These are phyloP conservation scores for Sabatieria punctata DNA, from an alignment of 2,888 invertebrate species.

Conservation along the genomic window DNA sequence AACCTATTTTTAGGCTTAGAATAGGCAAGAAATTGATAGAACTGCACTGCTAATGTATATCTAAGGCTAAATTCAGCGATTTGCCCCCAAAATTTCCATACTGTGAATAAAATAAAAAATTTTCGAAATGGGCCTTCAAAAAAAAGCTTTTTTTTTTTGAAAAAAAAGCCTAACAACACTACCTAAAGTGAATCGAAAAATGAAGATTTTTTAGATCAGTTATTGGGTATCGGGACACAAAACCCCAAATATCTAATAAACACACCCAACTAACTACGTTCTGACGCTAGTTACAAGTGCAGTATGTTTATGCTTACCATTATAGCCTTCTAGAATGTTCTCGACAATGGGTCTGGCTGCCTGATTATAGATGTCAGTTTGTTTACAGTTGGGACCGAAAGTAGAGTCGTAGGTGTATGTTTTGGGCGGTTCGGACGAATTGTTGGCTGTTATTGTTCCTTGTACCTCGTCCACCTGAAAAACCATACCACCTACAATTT, in stretches of 20 bases:
- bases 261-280: slow-evolving; percentile 23
- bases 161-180: too few relatives aligned
- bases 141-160: too few relatives aligned
- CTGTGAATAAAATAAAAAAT: too few relatives aligned
- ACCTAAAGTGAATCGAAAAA: too few relatives aligned
- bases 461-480: slow-evolving; percentile 42
- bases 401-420: slow-evolving; percentile 86
- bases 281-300: slow-evolving; percentile 81
- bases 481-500: slow-evolving; percentile 22
- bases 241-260: neutral
- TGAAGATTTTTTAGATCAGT: too few relatives aligned
- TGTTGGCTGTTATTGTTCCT: slow-evolving; percentile 49
- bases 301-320: slow-evolving; percentile 70
- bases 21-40: too few relatives aligned
- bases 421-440: slow-evolving; percentile 46
- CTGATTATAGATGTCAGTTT: slow-evolving; percentile 77
- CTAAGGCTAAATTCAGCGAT: too few relatives aligned
- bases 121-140: too few relatives aligned
- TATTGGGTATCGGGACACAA: too few relatives aligned
- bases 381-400: slow-evolving; percentile 62
- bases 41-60: too few relatives aligned
- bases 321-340: slow-evolving; percentile 83
- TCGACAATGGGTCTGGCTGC: slow-evolving; percentile 92
- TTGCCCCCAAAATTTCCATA: too few relatives aligned
- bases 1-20: too few relatives aligned